Percentiles rank a stretch among this genome's conserved stretches.
Conservation (phyloP, 2,797 vertebrate species). For the Enteromius viviparus region DNA sequence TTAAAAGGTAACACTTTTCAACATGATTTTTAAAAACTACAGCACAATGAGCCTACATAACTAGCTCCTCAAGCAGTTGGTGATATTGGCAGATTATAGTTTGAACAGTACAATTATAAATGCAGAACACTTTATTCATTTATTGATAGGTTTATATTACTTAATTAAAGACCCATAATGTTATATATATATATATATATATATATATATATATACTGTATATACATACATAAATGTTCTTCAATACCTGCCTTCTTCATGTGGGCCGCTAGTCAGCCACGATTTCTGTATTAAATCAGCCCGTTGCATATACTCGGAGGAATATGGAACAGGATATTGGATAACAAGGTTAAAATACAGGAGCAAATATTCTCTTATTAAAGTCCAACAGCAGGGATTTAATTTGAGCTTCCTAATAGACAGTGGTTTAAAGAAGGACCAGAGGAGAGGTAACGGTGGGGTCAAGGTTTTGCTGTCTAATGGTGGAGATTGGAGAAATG, state of each 20-base stretch:
- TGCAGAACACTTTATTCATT: background rate
- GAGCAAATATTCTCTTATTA: constrained; percentile 78
- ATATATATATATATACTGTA: too few species aligned
- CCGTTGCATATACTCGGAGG: constrained; percentile 62
- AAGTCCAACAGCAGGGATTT: constrained; percentile 76
- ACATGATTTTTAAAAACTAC: background rate
- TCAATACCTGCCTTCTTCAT: background rate
- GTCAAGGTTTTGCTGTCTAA: constrained; percentile 79
- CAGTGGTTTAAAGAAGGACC: constrained; percentile 74
- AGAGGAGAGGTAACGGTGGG: constrained; percentile 76
- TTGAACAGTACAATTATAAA: background rate
- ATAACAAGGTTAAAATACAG: constrained; percentile 79
- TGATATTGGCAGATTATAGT: background rate
- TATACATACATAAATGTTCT: background rate
- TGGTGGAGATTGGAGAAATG: constrained; percentile 76
- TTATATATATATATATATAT: too few species aligned
- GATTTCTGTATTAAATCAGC: constrained; percentile 21
- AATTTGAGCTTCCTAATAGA: constrained; percentile 77
- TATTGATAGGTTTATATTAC: background rate
- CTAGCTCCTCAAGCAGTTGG: background rate
- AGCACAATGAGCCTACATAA: background rate
- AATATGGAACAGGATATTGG: constrained; percentile 74
- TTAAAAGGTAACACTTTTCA: background rate
- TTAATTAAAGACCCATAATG: background rate
- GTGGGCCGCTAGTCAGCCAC: constrained; percentile 2